phyloP scores from a whole-genome alignment of 2,797 vertebrate species.

The Neopelma chrysocephalum region DNA sequence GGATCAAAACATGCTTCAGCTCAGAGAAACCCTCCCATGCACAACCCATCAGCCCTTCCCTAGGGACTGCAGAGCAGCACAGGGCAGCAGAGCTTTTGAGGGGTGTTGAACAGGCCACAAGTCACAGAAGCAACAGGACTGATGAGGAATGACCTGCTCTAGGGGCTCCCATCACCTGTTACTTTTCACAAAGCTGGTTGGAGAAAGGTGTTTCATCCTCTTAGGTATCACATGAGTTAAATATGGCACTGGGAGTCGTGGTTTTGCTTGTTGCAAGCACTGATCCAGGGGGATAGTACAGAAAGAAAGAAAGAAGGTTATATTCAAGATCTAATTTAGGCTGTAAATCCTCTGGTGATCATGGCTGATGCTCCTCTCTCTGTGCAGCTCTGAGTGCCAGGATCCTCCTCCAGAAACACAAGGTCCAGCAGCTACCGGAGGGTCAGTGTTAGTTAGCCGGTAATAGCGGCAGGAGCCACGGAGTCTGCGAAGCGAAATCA shows the following conservation, averaged over 20 bases:
- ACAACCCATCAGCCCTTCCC: background rate
- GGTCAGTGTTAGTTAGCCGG: background rate
- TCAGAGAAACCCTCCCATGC: background rate
- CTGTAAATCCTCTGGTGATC: background rate
- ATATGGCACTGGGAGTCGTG: background rate
- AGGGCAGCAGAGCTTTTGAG: background rate
- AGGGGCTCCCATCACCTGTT: background rate
- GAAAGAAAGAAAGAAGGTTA: background rate
- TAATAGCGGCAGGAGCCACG: constrained; percentile 1
- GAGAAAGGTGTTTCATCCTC: background rate
- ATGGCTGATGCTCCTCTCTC: background rate
- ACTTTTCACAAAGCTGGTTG: background rate
- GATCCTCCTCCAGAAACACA: background rate
- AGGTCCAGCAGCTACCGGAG: background rate
- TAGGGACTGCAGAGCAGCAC: background rate
- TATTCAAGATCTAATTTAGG: background rate
- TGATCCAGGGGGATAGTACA: background rate
- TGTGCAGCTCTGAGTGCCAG: background rate
- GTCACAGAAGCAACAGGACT: background rate
- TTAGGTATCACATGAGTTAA: background rate
- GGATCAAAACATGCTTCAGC: background rate
- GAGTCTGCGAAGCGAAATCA: constrained; percentile 41
- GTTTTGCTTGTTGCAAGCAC: background rate
- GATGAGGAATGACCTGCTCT: background rate
- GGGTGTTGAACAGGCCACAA: background rate